phyloP scores from a whole-genome alignment of 2,113 vertebrate species.

The Steatornis caripensis region DNA sequence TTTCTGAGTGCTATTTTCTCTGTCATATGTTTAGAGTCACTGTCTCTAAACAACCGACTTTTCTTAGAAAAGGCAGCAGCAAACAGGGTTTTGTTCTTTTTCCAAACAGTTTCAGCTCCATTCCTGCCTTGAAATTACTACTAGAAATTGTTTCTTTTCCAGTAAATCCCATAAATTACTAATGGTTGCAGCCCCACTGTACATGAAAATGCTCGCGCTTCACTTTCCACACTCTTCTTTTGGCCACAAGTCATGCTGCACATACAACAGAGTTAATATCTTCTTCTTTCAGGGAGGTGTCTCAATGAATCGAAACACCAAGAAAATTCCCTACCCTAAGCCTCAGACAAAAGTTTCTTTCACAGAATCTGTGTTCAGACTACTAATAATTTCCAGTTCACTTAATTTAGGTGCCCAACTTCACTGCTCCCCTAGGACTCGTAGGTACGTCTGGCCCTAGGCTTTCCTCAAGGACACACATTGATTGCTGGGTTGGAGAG shows the following conservation, averaged over 20 bases:
- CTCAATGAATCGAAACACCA: not conserved
- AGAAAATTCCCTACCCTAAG: not conserved
- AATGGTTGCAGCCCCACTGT: not conserved
- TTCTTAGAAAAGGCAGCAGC: slow-evolving; percentile 23
- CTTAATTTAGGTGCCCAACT: not conserved
- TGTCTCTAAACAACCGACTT: slow-evolving; percentile 42
- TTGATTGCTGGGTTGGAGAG: not conserved
- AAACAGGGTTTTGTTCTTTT: slow-evolving; percentile 22
- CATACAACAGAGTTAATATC: not conserved
- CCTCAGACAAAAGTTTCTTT: not conserved
- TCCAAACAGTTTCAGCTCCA: not conserved
- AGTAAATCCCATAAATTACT: not conserved
- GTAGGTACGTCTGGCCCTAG: not conserved
- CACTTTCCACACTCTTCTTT: not conserved
- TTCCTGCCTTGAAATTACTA: not conserved
- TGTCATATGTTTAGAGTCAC: slow-evolving; percentile 29
- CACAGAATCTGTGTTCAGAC: not conserved
- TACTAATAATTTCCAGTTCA: not conserved
- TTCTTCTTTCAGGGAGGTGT: not conserved
- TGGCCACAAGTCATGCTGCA: not conserved
- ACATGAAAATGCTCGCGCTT: not conserved
- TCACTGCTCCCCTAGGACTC: not conserved
- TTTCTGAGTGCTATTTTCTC: not conserved
- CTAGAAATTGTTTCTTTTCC: not conserved
- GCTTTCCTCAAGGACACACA: not conserved